A percentile compares a stretch with the other conserved stretches of the same genome.
phyloP scores from a whole-genome alignment of 2,888 invertebrate genomes.

The Troilus luridus region DNA sequence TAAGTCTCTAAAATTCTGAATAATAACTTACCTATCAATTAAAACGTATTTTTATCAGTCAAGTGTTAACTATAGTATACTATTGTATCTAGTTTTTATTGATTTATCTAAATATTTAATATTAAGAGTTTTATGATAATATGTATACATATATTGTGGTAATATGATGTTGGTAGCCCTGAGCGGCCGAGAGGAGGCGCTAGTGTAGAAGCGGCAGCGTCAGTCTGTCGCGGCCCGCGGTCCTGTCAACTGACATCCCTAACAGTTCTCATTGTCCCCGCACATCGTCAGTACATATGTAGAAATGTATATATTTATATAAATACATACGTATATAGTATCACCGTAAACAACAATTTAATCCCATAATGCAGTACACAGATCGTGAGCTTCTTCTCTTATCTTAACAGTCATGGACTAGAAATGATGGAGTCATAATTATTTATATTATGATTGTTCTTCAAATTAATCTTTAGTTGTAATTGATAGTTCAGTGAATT shows the following conservation, averaged over 20 bases:
- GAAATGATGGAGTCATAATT: not conserved
- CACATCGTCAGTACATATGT: constrained; percentile 41
- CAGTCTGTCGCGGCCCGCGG: constrained; percentile 44
- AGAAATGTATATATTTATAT: not conserved
- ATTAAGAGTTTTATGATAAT: not conserved
- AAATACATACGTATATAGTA: not conserved
- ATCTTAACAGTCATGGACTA: not conserved
- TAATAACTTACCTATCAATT: too few species aligned
- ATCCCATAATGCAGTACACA: not conserved
- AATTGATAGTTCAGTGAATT: constrained; percentile 21
- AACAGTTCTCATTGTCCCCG: not conserved
- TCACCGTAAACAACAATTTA: not conserved
- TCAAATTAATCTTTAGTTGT: not conserved
- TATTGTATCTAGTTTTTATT: too few species aligned
- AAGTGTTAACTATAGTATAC: too few species aligned
- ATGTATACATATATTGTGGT: not conserved
- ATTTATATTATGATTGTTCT: not conserved
- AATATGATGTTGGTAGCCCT: constrained; percentile 21
- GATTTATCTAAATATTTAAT: too few species aligned
- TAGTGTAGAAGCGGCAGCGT: constrained; percentile 41
- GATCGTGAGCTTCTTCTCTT: not conserved
- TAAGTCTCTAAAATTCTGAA: too few species aligned
- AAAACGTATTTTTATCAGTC: too few species aligned
- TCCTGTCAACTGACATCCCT: constrained; percentile 18
- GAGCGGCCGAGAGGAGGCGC: constrained; percentile 25